phyloP scores from a whole-genome alignment of 2,888 invertebrate genomes.

The Ichneumon xanthorius region DNA sequence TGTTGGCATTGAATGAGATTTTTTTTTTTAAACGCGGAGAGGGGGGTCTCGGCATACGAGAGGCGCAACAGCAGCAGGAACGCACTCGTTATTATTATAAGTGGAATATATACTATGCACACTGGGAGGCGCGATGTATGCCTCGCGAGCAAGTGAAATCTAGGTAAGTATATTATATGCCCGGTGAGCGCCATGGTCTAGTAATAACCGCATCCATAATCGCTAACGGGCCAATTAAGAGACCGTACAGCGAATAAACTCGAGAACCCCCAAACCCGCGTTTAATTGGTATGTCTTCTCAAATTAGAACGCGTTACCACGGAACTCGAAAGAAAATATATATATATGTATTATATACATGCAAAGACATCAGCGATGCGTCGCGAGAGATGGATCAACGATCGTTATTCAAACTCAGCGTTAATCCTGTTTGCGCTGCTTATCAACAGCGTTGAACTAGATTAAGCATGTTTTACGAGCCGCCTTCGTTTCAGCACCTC shows the following conservation, averaged over 20 bases:
- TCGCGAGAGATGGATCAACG: neutral
- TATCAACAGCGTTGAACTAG: constrained; percentile 8
- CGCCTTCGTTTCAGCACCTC: neutral
- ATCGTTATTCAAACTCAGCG: neutral
- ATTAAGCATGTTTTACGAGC: neutral
- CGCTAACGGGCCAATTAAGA: constrained; percentile 80
- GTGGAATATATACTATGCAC: constrained; percentile 49
- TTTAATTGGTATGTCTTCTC: constrained; percentile 59
- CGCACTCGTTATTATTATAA: constrained; percentile 66
- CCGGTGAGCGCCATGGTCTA: constrained; percentile 83
- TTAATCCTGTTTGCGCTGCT: neutral
- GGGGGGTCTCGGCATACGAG: neutral
- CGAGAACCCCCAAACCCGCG: constrained; percentile 35
- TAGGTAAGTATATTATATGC: constrained; percentile 85
- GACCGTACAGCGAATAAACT: constrained; percentile 31
- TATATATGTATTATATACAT: neutral
- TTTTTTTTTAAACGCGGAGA: neutral
- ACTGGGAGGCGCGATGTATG: constrained; percentile 23
- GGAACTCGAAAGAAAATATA: neutral
- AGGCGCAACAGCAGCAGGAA: constrained; percentile 51
- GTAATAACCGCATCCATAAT: constrained; percentile 83
- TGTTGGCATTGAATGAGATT: constrained; percentile 32
- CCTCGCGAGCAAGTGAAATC: constrained; percentile 82
- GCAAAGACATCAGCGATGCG: constrained; percentile 7
- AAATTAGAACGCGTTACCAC: constrained; percentile 61